These are phyloP conservation scores for Chrosomus eos DNA, from an alignment of 2,797 vertebrate species.

Conservation along the genomic window DNA sequence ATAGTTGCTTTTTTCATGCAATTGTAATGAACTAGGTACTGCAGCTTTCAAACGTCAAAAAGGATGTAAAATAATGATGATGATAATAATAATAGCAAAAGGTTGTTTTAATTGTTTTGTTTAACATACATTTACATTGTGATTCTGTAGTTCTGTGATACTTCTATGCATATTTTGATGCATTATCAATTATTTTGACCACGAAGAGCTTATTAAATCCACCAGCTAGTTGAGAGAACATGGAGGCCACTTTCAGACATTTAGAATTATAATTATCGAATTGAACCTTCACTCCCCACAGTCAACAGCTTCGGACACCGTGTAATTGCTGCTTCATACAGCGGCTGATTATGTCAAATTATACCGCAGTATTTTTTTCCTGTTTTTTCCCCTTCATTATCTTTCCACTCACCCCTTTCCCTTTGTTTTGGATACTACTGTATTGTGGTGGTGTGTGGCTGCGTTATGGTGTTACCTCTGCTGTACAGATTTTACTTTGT, in stretches of 20 bases:
- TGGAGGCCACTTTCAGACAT: slow-evolving; percentile 63
- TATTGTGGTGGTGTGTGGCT: slow-evolving; percentile 1
- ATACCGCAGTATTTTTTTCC: slow-evolving; percentile 76
- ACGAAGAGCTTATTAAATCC: not conserved
- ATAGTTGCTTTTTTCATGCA: not conserved
- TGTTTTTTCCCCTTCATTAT: slow-evolving; percentile 34
- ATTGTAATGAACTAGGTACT: too few relatives aligned
- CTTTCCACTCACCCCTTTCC: slow-evolving; percentile 48
- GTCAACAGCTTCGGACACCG: slow-evolving; percentile 50
- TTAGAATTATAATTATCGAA: slow-evolving; percentile 89
- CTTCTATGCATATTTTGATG: not conserved
- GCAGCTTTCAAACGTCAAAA: not conserved
- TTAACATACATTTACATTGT: slow-evolving; percentile 20
- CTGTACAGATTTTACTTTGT: not conserved
- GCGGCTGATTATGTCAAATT: slow-evolving; percentile 95
- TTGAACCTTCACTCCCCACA: slow-evolving; percentile 85
- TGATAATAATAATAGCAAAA: not conserved
- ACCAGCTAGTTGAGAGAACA: not conserved
- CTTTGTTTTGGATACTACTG: slow-evolving; percentile 6
- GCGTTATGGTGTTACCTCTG: not conserved
- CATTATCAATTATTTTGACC: not conserved
- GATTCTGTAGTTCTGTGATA: not conserved
- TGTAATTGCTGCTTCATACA: slow-evolving; percentile 93
- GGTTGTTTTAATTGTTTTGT: not conserved
- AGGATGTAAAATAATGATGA: too few relatives aligned